Evolutionary conservation across 2,888 invertebrate species (phyloP), one percentile per base, ranked within the genome.

Genomic region (Tenthredo notha): DNA sequence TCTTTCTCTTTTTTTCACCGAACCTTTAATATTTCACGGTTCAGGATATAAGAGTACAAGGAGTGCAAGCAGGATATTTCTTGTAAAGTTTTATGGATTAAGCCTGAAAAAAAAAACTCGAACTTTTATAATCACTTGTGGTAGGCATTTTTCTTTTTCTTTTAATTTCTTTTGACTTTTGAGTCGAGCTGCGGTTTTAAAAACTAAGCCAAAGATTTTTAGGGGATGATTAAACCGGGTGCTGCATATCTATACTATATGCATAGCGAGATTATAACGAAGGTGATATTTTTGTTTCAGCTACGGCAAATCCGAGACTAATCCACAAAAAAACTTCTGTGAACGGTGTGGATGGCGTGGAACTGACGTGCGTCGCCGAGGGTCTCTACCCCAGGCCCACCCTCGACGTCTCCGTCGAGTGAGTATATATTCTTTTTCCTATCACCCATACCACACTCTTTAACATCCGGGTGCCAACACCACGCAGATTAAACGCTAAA

Each of bases 401-500:
- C 74, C 88, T 93, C 85, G 90, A 93, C 85, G 91, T 93, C 87
- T 90, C 89, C 70, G 88, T 93, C 88, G 91, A 92, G 93, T 93
- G 90, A 92, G 92, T 92, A 87, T 84, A 86, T 67, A 54, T 80
- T 80, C 80, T 80, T 80, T 61, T 65, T 80, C 33, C 29, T 77
- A 77, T 77, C 29, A 77, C 29, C n/a, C 74, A n/a, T 43, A 21
- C 43, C 74, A 25, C 43, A 74, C 40, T 43, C 74, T 43, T 21
- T 40, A 21, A 43, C 67, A 43, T 74, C 43, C 74, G n/a, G 74
- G 43, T 74, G 74, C 74, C 74, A 74, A 74, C 74, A 43, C 74
- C 74, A 74, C 74, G 43, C 74, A 74, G 74, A 74, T 43, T 74
- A 74, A 43, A 40, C 43, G 21, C 15, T 74, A 21, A 43, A 74